Evolutionary conservation across 2,113 vertebrate genomes (phyloP).

Genomic region (Vimba vimba): DNA sequence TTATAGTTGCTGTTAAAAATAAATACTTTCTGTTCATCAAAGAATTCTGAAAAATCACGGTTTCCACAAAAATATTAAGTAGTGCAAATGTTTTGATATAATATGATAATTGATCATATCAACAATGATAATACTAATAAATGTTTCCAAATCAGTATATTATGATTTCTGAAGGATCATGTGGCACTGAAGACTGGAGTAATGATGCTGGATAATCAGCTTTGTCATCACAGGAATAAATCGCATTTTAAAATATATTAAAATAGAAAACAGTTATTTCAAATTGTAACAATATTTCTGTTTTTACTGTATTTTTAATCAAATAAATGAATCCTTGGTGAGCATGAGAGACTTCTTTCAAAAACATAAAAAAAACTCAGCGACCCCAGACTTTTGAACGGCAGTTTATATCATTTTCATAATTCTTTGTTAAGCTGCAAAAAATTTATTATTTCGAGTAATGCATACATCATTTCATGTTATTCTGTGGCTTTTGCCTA

Average conservation of each 20-base stretch:
- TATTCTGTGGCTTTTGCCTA: neutral
- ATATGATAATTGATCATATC: neutral
- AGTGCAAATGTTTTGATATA: neutral
- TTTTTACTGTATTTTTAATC: neutral
- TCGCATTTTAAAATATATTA: neutral
- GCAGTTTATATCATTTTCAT: neutral
- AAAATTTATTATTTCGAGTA: neutral
- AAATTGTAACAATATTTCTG: neutral
- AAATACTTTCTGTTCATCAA: neutral
- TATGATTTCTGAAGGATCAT: neutral
- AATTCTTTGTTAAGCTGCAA: neutral
- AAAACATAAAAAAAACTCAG: neutral
- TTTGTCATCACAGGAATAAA: neutral
- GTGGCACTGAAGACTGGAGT: neutral
- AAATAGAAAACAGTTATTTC: neutral
- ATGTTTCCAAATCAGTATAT: neutral
- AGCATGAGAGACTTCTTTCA: neutral
- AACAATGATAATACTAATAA: neutral
- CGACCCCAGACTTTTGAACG: neutral
- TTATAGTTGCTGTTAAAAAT: no score
- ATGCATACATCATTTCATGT: neutral
- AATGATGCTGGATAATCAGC: neutral
- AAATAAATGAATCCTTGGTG: neutral
- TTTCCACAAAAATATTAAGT: conserved; percentile 6
- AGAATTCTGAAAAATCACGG: neutral